A percentile compares a stretch with the other conserved stretches of the same genome.
Evolutionary conservation across 2,888 invertebrate species (phyloP).

Genomic region (Cordylochernes scorpioides): DNA sequence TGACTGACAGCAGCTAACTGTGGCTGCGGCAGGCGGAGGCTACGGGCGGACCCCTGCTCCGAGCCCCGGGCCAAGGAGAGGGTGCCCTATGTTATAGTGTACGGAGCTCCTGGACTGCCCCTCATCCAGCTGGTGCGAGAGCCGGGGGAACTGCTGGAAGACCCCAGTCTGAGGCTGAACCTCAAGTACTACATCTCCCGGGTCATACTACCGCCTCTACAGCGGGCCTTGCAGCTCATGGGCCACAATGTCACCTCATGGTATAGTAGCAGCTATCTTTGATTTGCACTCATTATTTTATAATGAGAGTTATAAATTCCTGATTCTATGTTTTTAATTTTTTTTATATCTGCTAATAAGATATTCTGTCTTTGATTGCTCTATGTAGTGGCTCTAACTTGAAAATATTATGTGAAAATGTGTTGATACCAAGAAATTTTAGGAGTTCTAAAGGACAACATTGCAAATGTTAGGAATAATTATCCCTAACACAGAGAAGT

Average conservation of each 20-base stretch:
- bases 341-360: too few species aligned
- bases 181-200: slow-evolving; percentile 68
- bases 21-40: slow-evolving; percentile 18
- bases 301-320: too few species aligned
- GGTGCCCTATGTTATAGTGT: slow-evolving; percentile 63
- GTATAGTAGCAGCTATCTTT: too few species aligned
- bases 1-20: neutral
- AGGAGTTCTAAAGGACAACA: too few species aligned
- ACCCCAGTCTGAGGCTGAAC: slow-evolving; percentile 46
- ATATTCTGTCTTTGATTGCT: too few species aligned
- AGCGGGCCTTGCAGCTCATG: slow-evolving; percentile 55
- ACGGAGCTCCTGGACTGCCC: slow-evolving; percentile 58
- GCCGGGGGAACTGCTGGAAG: slow-evolving; percentile 42
- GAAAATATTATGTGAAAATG: too few species aligned
- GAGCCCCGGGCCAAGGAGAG: slow-evolving; percentile 59
- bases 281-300: too few species aligned
- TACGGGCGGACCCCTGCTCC: slow-evolving; percentile 38
- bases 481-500: too few species aligned
- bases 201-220: slow-evolving; percentile 65
- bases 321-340: too few species aligned
- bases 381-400: too few species aligned
- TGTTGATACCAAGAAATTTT: too few species aligned
- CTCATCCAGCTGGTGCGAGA: slow-evolving; percentile 53
- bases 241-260: slow-evolving; percentile 58
- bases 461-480: too few species aligned